phyloP scores from a whole-genome alignment of 2,888 invertebrate species.

The Cancer borealis region DNA sequence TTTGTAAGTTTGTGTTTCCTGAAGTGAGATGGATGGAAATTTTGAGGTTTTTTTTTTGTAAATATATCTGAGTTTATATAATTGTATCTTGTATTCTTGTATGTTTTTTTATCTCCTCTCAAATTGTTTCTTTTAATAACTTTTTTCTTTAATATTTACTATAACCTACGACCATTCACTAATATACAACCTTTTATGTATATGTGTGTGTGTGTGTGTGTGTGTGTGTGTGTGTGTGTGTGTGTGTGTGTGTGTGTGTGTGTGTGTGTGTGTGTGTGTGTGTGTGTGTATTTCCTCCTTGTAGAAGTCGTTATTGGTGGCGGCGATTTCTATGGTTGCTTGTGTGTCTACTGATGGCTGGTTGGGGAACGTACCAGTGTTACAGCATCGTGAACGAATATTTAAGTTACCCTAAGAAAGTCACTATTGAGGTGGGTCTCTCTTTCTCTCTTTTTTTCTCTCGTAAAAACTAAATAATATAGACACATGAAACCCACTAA shows the following conservation, averaged over 20 bases:
- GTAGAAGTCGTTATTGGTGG: constrained; percentile 48
- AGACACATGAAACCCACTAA: too few species aligned
- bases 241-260: constrained; percentile 49
- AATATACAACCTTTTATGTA: background rate
- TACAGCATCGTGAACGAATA: constrained; percentile 66
- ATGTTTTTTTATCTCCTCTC: background rate
- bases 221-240: constrained; percentile 47
- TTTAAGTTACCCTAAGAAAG: constrained; percentile 66
- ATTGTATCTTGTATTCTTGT: background rate
- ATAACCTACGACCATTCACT: background rate
- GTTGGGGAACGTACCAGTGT: constrained; percentile 61
- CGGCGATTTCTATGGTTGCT: constrained; percentile 51
- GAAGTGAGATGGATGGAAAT: background rate
- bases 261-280: constrained; percentile 49
- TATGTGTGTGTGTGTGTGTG: too few species aligned
- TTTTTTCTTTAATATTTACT: too few species aligned
- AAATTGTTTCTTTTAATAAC: background rate
- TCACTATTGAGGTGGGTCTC: constrained; percentile 65
- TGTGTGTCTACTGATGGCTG: constrained; percentile 53
- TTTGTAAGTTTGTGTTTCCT: background rate
- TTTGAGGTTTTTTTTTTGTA: background rate
- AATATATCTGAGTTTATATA: background rate
- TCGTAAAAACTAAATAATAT: too few species aligned
- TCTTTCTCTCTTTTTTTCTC: background rate
- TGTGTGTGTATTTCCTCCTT: constrained; percentile 24